Conservation (phyloP, 1,140 invertebrate species). For the Agraylea sexmaculata region DNA sequence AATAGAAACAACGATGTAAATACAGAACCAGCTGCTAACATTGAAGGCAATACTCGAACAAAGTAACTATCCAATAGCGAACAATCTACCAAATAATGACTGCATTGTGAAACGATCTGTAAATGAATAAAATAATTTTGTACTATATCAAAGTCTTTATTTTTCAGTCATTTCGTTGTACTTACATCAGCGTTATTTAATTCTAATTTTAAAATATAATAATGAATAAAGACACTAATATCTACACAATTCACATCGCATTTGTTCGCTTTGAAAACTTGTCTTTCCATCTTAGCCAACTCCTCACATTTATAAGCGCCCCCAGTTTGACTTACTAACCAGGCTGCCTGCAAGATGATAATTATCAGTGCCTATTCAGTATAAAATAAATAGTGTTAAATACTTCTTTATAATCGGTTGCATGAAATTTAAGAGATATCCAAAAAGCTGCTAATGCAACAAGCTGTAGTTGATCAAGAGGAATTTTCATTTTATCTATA, state of each 20-base stretch:
- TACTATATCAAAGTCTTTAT: neutral
- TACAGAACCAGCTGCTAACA: conserved; percentile 15
- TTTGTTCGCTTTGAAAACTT: conserved; percentile 14
- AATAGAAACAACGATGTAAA: conserved; percentile 18
- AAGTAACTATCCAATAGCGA: conserved; percentile 16
- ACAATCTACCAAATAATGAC: conserved; percentile 19
- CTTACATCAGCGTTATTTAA: conserved; percentile 16
- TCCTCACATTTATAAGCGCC: conserved; percentile 13
- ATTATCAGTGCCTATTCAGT: neutral
- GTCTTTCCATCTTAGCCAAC: conserved; percentile 15
- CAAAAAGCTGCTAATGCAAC: conserved; percentile 19
- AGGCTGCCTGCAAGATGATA: conserved; percentile 9
- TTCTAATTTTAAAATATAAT: conserved; percentile 16
- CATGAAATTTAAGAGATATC: conserved; percentile 18
- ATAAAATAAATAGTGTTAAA: neutral
- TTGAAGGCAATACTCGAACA: conserved; percentile 16
- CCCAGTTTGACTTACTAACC: conserved; percentile 19
- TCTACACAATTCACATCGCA: conserved; percentile 15
- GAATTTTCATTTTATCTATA: conserved; percentile 14
- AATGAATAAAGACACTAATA: conserved; percentile 17
- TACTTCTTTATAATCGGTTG: conserved; percentile 15
- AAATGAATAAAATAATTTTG: conserved; percentile 9
- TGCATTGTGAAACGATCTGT: conserved; percentile 16
- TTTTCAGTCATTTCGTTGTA: neutral
- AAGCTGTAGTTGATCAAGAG: conserved; percentile 15